Base-by-base conservation (phyloP, 37 sponge, comb jelly and placozoan genomes). In the Ianthella basta region DNA sequence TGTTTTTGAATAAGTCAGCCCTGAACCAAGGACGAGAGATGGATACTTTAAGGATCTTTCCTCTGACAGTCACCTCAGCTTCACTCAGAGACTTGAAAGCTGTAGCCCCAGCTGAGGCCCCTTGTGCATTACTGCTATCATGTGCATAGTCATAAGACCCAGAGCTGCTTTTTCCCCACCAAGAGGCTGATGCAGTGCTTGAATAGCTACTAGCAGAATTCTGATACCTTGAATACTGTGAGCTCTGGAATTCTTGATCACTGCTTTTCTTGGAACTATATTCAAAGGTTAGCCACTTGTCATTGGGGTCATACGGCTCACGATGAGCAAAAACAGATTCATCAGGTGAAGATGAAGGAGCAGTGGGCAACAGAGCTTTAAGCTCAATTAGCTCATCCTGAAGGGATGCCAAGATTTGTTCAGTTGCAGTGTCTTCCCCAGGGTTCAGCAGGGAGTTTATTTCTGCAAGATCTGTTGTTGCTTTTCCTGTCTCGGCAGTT, bases 21-120 rank as follows among this genome's bases (percentile, higher is more conserved):
- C 79, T 73, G 60, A 90, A 90, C 90, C 90, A 90, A 25, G 90
- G 90, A 60, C 86, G 60, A 20, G 82, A 79, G 25, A 90, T 86
- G 23, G 75, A 53, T 3, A 90, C 90, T 59, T 86, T 86, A 0
- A 90, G 83, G 0, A 90, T 32, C 44, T 90, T 82, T 50, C 90
- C 90, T 55, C 67, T 64, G 8, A 82, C 83, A 2, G 30, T 72
- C 18, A 85, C 19, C 38, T 54, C 73, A 19, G 90, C 80, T 56
- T 86, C 82, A 75, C 57, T 83, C 50, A 90, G n/a, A 23, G 78
- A 36, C 35, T 41, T 36, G 20, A 41, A 23, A 8, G 50, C 50
- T 41, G 54, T 23, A 41, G 4, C 20, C 1, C 78, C 40, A 40
- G 25, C 41, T 39, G 53, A 70, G 37, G 4, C 32, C 32, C 6